Evolutionary conservation across 2,888 invertebrate species (phyloP), one percentile per base, ranked within the genome.

Genomic region (Scrobipalpa atriplicella): DNA sequence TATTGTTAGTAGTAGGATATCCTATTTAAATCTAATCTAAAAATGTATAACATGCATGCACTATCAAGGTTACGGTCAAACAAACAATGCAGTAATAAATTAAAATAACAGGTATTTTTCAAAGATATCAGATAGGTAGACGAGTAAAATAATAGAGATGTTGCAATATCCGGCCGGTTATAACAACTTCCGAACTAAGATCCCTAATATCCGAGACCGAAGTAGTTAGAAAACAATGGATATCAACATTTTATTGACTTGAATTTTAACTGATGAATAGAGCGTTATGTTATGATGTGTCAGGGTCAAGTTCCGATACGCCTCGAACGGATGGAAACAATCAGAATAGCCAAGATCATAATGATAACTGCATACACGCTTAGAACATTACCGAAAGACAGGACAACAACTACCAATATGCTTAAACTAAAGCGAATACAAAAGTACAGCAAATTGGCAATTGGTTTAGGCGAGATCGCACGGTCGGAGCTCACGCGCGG

Each of bases 71-170:
- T 56, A 62, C 43, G 41, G 52, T 29, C 62, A 65, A 65, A 43
- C 62, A 68, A 70, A 70, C 68, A 68, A 70, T 68, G 61, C 66
- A 43, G 66, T 60, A 64, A 66, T 68, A 62, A 67, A 66, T 67
- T 68, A 64, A 63, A 64, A 61, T 47, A 18, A 54, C 13, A 62
- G 5, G 38, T 19, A 56, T 58, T 66, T 47, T 54, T 60, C 62
- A 64, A 36, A 29, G 29, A 29, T 29, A 29, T 29, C 56, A n/a
- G 13, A 36, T 10, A 38, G 11, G 19, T 54, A 41, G 39, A 21
- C 38, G n/a, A 29, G 61, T 60, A 65, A 67, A 63, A 66, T 67
- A 64, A 64, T 60, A 64, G 61, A 56, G 43, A 41, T 68, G 67
- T 58, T 66, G 70, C 56, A 68, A 68, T 67, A 56, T 67, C 69